Base-by-base conservation (phyloP, 2,888 invertebrate species). In the Trachelus iudaicus region DNA sequence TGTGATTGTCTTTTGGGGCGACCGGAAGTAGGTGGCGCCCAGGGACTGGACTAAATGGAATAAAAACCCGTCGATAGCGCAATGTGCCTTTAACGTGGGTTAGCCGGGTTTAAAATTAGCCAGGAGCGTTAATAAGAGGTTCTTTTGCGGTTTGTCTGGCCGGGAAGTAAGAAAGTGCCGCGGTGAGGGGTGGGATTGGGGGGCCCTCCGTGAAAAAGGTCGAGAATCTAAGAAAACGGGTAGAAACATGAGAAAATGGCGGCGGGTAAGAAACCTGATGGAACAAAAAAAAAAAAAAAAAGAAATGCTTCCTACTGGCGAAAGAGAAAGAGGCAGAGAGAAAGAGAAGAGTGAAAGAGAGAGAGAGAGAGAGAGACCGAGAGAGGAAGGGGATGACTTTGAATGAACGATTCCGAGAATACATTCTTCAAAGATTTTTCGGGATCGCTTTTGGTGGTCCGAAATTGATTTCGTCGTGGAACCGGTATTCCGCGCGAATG, bases 1-100 rank as follows among this genome's bases (percentile, higher is more conserved):
- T 80, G 81, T 78, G 79, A 81, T 82, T 79, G 37, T 75, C 77
- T 69, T 69, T 75, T 77, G 76, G 75, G 73, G 34, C 79, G 76
- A 77, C 80, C 86, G 86, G 86, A 86, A 86, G 86, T 86, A 84
- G 84, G 80, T 86, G 84, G 83, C 80, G 69, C 69, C 69, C 69
- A 34, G 71, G 33, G 33, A 33, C 33, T 33, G 81, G 68, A 83
- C 77, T 81, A 78, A 85, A 83, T 77, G 81, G 86, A 84, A 85
- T 86, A 81, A 83, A 85, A 81, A 84, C 79, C 79, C 75, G 73
- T 56, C 79, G 4, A 40, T 73, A 69, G 82, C 81, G 76, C 35
- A 73, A 73, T 76, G 77, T 75, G 77, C 78, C 80, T 80, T 81
- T 69, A 80, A 82, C 74, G 79, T 77, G 80, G 79, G 79, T 80